Evolutionary conservation across 2,888 invertebrate species (phyloP), one percentile per base, ranked within the genome.

Genomic region (Tridacna crocea): DNA sequence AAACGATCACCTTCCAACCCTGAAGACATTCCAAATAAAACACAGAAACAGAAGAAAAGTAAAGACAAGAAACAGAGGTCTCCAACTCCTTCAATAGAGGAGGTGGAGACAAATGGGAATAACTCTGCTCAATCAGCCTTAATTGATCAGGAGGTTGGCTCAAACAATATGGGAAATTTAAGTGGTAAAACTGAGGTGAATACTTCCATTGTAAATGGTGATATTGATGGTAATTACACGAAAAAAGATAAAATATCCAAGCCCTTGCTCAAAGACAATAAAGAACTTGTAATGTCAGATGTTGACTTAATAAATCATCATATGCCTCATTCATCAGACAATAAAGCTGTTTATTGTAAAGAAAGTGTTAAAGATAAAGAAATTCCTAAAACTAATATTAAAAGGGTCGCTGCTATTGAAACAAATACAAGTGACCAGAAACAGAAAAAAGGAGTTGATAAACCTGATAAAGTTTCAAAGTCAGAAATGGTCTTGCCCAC

Each of bases 31-130:
- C 75, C 88, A 77, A 55, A 27, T 65, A 80, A 87, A 76, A 76
- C 86, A 58, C 87, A 87, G 72, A 89, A 88, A 81, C 80, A 84
- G 70, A 87, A 87, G 76, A 89, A 88, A 84, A 81, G 72, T 76
- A 90, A 90, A 75, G 90, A 90, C 79, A 90, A 88, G 74, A 90
- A 90, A 85, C 83, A 84, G 60, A 89, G 84, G 77, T 78, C 84
- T 72, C 73, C 83, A 61, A 65, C 72, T n/a, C 77, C 83, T 68
- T 79, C 80, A 17, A 36, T 79, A 82, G 82, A 82, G 58, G 83
- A 83, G 73, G 77, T 75, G 22, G 83, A 80, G 10, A 26, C 36
- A 58, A 80, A 82, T 74, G 87, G 80, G 58, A 78, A 75, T 15
- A 36, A 76, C 24, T 63, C 74, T 78, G 82, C 77, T 82, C 82